Percentiles rank a stretch among this genome's conserved stretches.
Conservation (phyloP, 2,888 invertebrate species). For the Ichneumoninae sp. region DNA sequence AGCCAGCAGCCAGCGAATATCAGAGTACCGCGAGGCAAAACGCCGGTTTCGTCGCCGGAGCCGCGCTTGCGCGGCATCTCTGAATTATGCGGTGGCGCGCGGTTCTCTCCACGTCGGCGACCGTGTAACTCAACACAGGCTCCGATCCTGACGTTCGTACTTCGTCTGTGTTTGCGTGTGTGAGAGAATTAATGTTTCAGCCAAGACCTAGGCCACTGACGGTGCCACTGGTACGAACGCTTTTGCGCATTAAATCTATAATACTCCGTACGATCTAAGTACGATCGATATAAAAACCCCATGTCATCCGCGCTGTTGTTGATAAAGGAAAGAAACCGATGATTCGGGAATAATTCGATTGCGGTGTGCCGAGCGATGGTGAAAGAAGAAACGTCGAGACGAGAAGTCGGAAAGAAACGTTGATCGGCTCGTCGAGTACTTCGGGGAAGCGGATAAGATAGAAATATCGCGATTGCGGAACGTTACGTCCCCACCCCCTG, state of each 20-base stretch:
- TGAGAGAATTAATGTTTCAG: background rate
- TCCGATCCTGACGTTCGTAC: background rate
- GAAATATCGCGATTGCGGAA: constrained; percentile 2
- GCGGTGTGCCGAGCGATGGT: no score
- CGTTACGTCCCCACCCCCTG: background rate
- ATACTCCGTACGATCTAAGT: background rate
- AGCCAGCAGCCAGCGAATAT: constrained; percentile 7
- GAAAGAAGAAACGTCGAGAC: background rate
- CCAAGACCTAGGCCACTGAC: constrained; percentile 66
- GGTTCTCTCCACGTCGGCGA: background rate
- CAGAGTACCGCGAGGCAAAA: constrained; percentile 3
- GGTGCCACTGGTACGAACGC: background rate
- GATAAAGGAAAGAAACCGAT: no score
- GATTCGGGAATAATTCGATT: no score
- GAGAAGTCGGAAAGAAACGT: constrained; percentile 1
- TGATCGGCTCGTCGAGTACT: background rate
- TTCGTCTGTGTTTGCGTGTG: background rate
- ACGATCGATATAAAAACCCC: no score
- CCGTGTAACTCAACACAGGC: background rate
- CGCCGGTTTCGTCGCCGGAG: background rate
- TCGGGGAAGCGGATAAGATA: constrained; percentile 18
- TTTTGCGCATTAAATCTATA: background rate
- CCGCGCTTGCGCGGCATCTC: constrained; percentile 13
- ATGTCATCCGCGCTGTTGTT: no score
- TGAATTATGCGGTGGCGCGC: background rate